phyloP scores from a whole-genome alignment of 2,888 invertebrate genomes.

The Polia nebulosa region DNA sequence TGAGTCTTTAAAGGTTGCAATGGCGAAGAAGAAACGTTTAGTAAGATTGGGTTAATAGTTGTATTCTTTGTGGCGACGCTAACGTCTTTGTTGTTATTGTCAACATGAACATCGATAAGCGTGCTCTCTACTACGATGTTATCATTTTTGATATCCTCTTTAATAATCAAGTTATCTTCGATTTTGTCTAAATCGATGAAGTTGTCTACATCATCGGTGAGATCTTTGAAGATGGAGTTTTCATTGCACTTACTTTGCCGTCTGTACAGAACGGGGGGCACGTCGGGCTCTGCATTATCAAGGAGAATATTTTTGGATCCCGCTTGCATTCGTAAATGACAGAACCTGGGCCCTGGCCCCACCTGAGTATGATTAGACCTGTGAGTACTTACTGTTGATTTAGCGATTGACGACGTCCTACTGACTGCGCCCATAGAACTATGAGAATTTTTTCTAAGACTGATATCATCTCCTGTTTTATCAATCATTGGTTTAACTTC shows the following conservation, averaged over 20 bases:
- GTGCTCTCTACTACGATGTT: conserved; percentile 86
- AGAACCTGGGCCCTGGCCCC: conserved; percentile 93
- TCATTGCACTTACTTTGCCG: conserved; percentile 90
- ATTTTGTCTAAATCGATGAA: conserved; percentile 82
- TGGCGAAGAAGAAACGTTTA: conserved; percentile 88
- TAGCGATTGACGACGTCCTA: conserved; percentile 87
- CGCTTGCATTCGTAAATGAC: conserved; percentile 94
- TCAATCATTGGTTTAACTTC: conserved; percentile 78
- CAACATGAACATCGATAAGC: conserved; percentile 87
- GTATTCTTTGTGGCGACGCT: conserved; percentile 75
- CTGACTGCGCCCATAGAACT: conserved; percentile 88
- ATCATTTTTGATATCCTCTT: conserved; percentile 78
- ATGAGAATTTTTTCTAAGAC: conserved; percentile 83
- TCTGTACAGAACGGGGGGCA: conserved; percentile 94
- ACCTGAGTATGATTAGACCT: conserved; percentile 86
- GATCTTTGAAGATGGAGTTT: conserved; percentile 86
- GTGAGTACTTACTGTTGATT: conserved; percentile 88
- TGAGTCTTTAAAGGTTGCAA: conserved; percentile 88
- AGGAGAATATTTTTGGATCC: conserved; percentile 95
- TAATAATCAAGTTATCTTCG: conserved; percentile 69
- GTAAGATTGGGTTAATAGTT: conserved; percentile 84
- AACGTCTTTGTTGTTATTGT: conserved; percentile 84
- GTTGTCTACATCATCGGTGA: conserved; percentile 84
- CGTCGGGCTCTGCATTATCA: conserved; percentile 94
- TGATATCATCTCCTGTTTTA: conserved; percentile 74